Evolutionary conservation across 2,797 vertebrate species (phyloP).

Genomic region (Epinephelus awoara): DNA sequence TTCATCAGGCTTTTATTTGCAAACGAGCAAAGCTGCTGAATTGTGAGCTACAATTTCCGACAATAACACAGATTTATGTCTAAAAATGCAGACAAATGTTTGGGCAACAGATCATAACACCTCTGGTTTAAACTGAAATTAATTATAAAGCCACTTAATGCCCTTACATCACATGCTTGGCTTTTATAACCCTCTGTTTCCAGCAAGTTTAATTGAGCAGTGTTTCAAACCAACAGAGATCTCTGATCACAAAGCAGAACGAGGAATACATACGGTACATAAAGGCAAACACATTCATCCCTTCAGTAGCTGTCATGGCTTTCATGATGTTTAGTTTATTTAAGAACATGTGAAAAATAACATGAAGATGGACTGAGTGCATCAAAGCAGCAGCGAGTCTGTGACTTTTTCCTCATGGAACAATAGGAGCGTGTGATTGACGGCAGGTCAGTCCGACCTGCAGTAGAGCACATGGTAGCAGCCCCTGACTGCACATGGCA

Average conservation of each 20-base stretch:
- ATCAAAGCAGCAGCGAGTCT: background rate
- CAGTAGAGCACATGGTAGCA: background rate
- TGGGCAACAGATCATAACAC: background rate
- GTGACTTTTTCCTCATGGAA: background rate
- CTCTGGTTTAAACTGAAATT: constrained; percentile 7
- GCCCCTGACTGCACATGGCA: background rate
- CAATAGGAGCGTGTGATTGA: background rate
- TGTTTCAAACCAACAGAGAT: no score
- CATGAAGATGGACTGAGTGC: background rate
- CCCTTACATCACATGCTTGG: background rate
- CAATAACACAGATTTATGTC: background rate
- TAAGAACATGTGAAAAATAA: background rate
- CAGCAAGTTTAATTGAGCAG: no score
- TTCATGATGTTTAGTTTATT: background rate
- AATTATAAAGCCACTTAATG: background rate
- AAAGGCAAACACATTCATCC: no score
- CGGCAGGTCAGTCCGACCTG: constrained; percentile 12
- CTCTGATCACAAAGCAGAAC: no score
- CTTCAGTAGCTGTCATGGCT: no score
- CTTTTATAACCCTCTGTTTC: no score
- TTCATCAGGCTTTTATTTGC: constrained; percentile 19
- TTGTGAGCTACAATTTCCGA: background rate
- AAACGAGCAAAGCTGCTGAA: constrained; percentile 9
- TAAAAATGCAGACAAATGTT: background rate
- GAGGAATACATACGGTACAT: no score